Evolutionary conservation across 2,797 vertebrate genomes (phyloP).

Genomic region (Myiotriccus ornatus): DNA sequence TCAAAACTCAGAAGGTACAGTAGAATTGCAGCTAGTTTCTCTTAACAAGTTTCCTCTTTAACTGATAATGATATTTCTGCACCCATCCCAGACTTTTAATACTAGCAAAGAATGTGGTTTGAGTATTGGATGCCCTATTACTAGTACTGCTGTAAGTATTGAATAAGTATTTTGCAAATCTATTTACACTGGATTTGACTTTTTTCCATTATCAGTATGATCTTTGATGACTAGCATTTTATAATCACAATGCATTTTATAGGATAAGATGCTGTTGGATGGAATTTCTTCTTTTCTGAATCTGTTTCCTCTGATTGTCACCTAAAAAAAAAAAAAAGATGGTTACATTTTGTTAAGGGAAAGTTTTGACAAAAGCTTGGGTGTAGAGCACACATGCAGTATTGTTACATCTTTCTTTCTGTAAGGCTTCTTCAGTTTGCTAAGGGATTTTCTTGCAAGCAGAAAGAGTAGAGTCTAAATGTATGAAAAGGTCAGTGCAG

Average conservation of each 20-base stretch:
- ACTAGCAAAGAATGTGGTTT: not conserved
- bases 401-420: not conserved
- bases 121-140: not conserved
- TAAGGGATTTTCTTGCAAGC: not conserved
- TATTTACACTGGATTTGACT: not conserved
- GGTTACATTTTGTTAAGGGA: not conserved
- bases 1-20: constrained; percentile 94
- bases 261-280: not conserved
- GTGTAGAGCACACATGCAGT: not conserved
- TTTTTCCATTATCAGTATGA: not conserved
- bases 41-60: not conserved
- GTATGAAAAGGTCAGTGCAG: not conserved
- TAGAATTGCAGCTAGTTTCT: not conserved
- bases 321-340: not conserved
- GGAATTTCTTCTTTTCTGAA: not conserved
- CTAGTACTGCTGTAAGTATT: not conserved
- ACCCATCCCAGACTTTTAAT: not conserved
- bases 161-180: not conserved
- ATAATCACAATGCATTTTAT: not conserved
- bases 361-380: not conserved
- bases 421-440: not conserved
- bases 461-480: not conserved
- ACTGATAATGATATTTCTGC: not conserved
- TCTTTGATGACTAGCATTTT: not conserved
- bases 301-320: not conserved